Evolutionary conservation across 92 coral and sea anemone genomes (phyloP).

Genomic region (Ricordea florida): DNA sequence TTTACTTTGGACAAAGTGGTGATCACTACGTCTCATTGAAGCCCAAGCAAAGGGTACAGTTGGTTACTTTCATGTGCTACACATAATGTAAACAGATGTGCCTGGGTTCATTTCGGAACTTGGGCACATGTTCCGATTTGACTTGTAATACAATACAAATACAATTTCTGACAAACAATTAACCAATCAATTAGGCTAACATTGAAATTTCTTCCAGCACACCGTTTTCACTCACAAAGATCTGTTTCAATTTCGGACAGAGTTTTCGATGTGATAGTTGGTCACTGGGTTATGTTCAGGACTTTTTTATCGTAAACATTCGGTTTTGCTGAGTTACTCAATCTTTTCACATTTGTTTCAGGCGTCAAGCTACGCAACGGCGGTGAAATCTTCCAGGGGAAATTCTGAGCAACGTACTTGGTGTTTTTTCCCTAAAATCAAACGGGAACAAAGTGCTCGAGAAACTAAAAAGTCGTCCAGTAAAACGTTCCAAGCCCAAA

Average conservation of each 20-base stretch:
- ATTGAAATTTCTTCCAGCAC: too few species aligned
- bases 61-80: neutral
- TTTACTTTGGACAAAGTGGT: constrained; percentile 40
- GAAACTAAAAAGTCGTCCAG: neutral
- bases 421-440: neutral
- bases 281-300: constrained; percentile 2
- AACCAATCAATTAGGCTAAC: neutral
- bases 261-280: constrained; percentile 1
- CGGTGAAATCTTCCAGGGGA: constrained; percentile 20
- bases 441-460: neutral
- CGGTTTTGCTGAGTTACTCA: constrained; percentile 1
- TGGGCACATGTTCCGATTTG: neutral
- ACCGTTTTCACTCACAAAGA: too few species aligned
- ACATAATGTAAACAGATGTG: neutral
- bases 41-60: constrained; percentile 1
- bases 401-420: constrained; percentile 7
- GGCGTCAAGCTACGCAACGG: constrained; percentile 25
- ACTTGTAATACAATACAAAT: neutral
- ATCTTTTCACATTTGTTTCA: neutral
- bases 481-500: neutral
- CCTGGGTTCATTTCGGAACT: neutral
- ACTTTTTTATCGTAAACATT: neutral
- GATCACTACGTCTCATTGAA: constrained; percentile 39
- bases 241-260: neutral
- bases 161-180: neutral